A percentile compares a stretch with the other conserved stretches of the same genome.
These are phyloP conservation scores for Oncorhynchus keta DNA, from an alignment of 2,113 vertebrate genomes.

Conservation along the genomic window DNA sequence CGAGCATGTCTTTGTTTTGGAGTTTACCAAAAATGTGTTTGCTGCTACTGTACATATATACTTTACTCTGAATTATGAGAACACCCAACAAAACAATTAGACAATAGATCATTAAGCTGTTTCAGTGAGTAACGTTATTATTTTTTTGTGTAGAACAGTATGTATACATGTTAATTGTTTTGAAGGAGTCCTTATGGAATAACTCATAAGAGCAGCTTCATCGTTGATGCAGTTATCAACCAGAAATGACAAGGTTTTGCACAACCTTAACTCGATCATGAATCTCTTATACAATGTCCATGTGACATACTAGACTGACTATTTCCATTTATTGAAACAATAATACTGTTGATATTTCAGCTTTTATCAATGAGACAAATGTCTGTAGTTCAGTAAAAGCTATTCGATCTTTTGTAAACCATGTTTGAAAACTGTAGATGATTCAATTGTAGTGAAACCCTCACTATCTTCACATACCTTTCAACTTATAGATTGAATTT, in stretches of 20 bases:
- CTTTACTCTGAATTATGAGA: constrained; percentile 56
- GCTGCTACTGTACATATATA: constrained; percentile 77
- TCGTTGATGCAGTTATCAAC: neutral
- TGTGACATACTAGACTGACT: too few relatives aligned
- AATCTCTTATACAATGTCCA: neutral
- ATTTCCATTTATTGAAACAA: too few relatives aligned
- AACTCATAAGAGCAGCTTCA: neutral
- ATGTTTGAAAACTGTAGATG: too few relatives aligned
- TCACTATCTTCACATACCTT: too few relatives aligned
- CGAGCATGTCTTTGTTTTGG: constrained; percentile 43
- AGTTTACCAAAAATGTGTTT: constrained; percentile 76
- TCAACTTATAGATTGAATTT: too few relatives aligned
- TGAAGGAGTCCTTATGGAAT: constrained; percentile 32
- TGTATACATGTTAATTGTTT: constrained; percentile 33
- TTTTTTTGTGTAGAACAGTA: constrained; percentile 47
- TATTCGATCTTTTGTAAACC: too few relatives aligned
- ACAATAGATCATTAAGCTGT: constrained; percentile 58
- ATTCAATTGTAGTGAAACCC: too few relatives aligned
- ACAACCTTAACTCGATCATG: neutral
- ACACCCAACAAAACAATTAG: constrained; percentile 48
- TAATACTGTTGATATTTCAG: neutral
- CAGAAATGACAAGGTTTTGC: neutral
- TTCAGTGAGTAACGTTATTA: constrained; percentile 52
- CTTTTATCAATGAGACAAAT: neutral
- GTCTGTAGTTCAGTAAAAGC: neutral